These are phyloP conservation scores for Jordanella pulchra DNA, from an alignment of 2,797 vertebrate species.

Conservation along the genomic window DNA sequence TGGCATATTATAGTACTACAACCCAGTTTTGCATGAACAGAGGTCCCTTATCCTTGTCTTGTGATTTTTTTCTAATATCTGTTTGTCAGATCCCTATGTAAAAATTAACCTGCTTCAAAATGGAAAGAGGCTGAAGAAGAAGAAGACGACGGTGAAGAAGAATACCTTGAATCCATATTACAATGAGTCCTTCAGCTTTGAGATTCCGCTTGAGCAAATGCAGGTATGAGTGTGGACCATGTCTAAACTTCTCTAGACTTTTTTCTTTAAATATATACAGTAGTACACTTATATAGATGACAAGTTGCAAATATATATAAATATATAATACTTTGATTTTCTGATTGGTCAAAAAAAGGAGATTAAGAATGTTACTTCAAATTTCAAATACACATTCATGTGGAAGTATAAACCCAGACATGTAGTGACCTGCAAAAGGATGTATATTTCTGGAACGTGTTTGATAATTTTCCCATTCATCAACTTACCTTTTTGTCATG, in stretches of 20 bases:
- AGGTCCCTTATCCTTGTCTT: neutral
- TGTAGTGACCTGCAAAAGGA: neutral
- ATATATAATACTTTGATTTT: neutral
- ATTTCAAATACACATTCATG: neutral
- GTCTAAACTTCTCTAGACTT: neutral
- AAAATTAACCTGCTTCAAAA: constrained; percentile 98
- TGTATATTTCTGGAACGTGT: neutral
- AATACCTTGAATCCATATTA: constrained; percentile 98
- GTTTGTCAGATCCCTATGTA: constrained; percentile 91
- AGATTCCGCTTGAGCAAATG: constrained; percentile 98
- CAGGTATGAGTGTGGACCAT: constrained; percentile 79
- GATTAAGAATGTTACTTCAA: neutral
- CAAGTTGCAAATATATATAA: too few species aligned
- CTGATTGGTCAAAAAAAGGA: neutral
- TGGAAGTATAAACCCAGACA: neutral
- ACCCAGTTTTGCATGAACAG: constrained; percentile 14
- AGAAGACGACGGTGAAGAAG: constrained; percentile 99
- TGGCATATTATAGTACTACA: constrained; percentile 56
- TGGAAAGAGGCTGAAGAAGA: constrained; percentile 96
- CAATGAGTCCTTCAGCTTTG: constrained; percentile 98
- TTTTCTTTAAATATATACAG: neutral
- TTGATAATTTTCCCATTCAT: neutral
- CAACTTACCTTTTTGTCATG: neutral
- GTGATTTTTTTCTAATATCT: neutral
- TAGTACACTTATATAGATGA: neutral